Evolutionary conservation across 2,797 vertebrate species (phyloP).

Genomic region (Notoglanidium macrostoma): DNA sequence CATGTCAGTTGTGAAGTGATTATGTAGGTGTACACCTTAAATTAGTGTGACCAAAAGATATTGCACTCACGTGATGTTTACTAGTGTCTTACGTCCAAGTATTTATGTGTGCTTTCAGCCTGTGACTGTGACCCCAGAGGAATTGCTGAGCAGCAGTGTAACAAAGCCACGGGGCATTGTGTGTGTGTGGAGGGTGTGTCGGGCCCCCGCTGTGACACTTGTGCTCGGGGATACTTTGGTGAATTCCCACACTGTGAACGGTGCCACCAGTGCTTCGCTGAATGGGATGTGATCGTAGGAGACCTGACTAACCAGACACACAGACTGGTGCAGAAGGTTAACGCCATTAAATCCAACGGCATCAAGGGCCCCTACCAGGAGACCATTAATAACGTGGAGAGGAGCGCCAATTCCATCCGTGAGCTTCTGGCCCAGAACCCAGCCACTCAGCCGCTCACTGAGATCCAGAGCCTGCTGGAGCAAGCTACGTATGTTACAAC

Average conservation of each 20-base stretch:
- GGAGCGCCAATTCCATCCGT: conserved; percentile 79
- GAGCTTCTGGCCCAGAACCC: conserved; percentile 84
- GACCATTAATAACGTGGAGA: conserved; percentile 81
- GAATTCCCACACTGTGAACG: conserved; percentile 86
- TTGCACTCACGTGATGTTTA: conserved; percentile 6
- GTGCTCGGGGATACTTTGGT: conserved; percentile 89
- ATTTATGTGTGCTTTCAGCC: conserved; percentile 69
- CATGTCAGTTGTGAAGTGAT: background rate
- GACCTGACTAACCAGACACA: conserved; percentile 90
- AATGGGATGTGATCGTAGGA: conserved; percentile 85
- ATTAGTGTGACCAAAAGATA: background rate
- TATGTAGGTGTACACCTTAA: background rate
- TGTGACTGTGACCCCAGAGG: conserved; percentile 91
- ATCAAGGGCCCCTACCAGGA: conserved; percentile 85
- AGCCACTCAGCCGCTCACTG: conserved; percentile 85
- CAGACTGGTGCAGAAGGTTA: conserved; percentile 85
- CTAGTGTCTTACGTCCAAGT: background rate
- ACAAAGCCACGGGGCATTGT: conserved; percentile 84
- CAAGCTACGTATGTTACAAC: conserved; percentile 84
- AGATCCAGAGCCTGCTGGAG: conserved; percentile 87
- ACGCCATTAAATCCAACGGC: conserved; percentile 84
- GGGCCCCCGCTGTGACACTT: conserved; percentile 83
- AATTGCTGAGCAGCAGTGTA: conserved; percentile 83
- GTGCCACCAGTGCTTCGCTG: conserved; percentile 92
- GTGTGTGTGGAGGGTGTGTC: conserved; percentile 87